These are phyloP conservation scores for Dreissena polymorpha DNA, from an alignment of 1,140 invertebrate genomes.

Conservation along the genomic window DNA sequence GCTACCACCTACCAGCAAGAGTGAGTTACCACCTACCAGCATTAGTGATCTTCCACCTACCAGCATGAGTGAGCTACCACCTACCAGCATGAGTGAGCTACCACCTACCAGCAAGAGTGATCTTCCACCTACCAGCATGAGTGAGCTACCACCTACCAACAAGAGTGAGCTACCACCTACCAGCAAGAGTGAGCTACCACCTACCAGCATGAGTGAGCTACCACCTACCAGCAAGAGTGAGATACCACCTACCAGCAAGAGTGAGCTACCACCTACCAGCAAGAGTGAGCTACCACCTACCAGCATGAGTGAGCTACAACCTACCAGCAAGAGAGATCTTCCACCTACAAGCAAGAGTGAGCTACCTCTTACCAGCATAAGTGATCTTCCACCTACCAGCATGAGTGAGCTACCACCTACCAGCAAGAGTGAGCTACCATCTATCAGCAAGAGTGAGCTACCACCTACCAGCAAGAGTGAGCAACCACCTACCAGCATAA, in stretches of 20 bases:
- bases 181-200: constrained; percentile 91
- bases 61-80: constrained; percentile 91
- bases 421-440: constrained; percentile 95
- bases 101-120: no score
- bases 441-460: no score
- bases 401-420: constrained; percentile 90
- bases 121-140: constrained; percentile 93
- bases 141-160: constrained; percentile 88
- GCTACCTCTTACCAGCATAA: no score
- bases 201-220: constrained; percentile 95
- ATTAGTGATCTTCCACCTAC: no score
- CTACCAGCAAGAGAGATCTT: no score
- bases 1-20: constrained; percentile 92
- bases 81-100: constrained; percentile 95
- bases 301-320: constrained; percentile 95
- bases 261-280: constrained; percentile 88
- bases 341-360: constrained; percentile 92
- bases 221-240: constrained; percentile 92
- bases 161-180: constrained; percentile 90
- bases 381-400: constrained; percentile 89
- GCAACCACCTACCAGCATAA: constrained; percentile 92
- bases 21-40: no score
- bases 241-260: constrained; percentile 92
- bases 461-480: constrained; percentile 92
- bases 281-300: constrained; percentile 90